Evolutionary conservation across 2,113 vertebrate genomes (phyloP).

Genomic region (Muntiacus muntjak): DNA sequence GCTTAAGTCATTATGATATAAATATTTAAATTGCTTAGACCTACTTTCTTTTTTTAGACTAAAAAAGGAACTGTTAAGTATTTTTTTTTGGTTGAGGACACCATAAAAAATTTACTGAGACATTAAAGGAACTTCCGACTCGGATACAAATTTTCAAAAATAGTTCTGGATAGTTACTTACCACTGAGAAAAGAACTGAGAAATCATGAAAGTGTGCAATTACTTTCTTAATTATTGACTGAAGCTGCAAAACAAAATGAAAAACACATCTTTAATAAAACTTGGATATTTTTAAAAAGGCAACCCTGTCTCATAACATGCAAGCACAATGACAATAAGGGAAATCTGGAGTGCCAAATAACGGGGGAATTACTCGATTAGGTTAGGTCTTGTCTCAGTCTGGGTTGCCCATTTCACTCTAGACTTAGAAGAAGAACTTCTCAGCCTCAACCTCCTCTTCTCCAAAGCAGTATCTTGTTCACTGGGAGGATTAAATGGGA

Average conservation of each 20-base stretch:
- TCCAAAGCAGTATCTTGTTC: neutral
- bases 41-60: neutral
- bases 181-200: conserved; percentile 97
- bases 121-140: neutral
- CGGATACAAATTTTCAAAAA: neutral
- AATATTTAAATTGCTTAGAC: neutral
- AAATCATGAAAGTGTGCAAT: conserved; percentile 94
- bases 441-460: neutral
- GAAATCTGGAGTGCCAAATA: neutral
- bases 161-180: conserved; percentile 76
- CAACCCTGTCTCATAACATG: neutral
- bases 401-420: neutral
- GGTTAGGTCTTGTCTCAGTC: neutral
- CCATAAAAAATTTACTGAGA: neutral
- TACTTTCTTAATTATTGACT: conserved; percentile 94
- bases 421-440: neutral
- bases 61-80: neutral
- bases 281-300: neutral
- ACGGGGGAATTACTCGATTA: neutral
- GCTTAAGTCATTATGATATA: neutral
- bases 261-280: neutral
- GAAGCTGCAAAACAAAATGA: conserved; percentile 82
- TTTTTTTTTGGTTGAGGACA: neutral
- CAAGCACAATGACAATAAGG: neutral
- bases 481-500: neutral